These are phyloP conservation scores for Drosophila meridiana DNA, from an alignment of 2,888 invertebrate genomes.

Conservation along the genomic window DNA sequence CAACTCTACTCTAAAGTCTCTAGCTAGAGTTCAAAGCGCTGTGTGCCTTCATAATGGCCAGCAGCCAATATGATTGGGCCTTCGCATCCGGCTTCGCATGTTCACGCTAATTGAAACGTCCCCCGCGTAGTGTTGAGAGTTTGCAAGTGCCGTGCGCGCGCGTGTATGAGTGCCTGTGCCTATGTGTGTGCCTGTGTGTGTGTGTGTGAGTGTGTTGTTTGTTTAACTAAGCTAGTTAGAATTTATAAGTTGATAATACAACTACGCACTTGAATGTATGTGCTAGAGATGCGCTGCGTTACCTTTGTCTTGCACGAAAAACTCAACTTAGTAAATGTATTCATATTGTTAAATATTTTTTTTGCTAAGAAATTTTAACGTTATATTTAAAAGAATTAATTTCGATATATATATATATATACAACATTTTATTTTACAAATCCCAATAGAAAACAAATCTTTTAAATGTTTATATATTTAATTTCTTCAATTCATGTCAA, in stretches of 20 bases:
- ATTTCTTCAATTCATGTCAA: too few relatives aligned
- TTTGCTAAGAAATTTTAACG: too few relatives aligned
- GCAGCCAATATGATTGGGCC: slow-evolving; percentile 58
- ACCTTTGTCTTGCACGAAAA: background rate
- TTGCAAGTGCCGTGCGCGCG: slow-evolving; percentile 52
- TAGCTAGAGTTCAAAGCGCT: slow-evolving; percentile 53
- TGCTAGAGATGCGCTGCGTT: background rate
- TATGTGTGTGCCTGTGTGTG: background rate
- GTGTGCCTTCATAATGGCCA: slow-evolving; percentile 56
- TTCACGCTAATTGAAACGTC: slow-evolving; percentile 77
- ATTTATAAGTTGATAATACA: slow-evolving; percentile 67
- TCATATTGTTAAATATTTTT: too few relatives aligned
- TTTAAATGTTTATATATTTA: too few relatives aligned
- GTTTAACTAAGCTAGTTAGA: slow-evolving; percentile 76
- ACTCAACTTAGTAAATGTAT: too few relatives aligned
- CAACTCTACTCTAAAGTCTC: background rate
- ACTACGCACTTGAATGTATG: slow-evolving; percentile 14
- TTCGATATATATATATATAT: too few relatives aligned
- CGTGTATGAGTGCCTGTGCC: slow-evolving; percentile 6
- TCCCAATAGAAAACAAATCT: too few relatives aligned
- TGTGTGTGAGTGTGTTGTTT: slow-evolving; percentile 41
- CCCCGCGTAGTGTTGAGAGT: slow-evolving; percentile 63
- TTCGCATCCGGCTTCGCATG: slow-evolving; percentile 79
- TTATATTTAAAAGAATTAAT: too few relatives aligned
- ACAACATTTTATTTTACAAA: too few relatives aligned